Evolutionary conservation across 2,113 vertebrate genomes (phyloP).

Genomic region (Corythoichthys intestinalis): DNA sequence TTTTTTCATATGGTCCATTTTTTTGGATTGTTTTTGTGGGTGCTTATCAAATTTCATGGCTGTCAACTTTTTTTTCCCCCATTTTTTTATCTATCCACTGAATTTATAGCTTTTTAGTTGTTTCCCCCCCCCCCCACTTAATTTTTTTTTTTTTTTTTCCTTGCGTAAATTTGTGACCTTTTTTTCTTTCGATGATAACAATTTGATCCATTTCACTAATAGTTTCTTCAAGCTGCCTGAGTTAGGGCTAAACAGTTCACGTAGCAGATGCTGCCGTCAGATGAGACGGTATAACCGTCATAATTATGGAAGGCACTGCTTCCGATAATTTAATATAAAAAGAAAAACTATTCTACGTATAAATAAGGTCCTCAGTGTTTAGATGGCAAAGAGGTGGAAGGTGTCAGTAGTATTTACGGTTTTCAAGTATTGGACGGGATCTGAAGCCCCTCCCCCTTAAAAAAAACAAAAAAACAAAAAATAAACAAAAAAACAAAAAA

Average conservation of each 20-base stretch:
- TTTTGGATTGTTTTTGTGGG: no score
- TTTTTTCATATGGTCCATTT: no score
- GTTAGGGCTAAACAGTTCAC: slow-evolving; percentile 26
- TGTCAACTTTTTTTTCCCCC: neutral
- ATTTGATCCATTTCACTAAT: neutral
- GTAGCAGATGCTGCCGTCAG: slow-evolving; percentile 98
- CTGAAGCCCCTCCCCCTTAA: neutral
- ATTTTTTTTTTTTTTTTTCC: neutral
- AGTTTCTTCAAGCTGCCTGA: neutral
- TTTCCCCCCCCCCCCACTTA: neutral
- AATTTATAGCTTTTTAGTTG: neutral
- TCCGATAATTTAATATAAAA: slow-evolving; percentile 95
- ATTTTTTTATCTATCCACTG: neutral
- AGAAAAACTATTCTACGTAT: slow-evolving; percentile 43
- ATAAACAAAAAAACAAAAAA: neutral
- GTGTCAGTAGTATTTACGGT: slow-evolving; percentile 7
- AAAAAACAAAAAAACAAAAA: neutral
- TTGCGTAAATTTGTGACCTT: neutral
- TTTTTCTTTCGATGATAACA: neutral
- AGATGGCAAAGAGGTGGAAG: slow-evolving; percentile 27
- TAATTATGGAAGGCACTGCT: slow-evolving; percentile 99
- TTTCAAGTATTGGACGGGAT: slow-evolving; percentile 21
- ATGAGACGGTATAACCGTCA: slow-evolving; percentile 98
- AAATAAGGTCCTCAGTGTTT: slow-evolving; percentile 53
- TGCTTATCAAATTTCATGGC: neutral